Conservation (phyloP, 2,888 invertebrate species). For the Xestia sexstrigata region DNA sequence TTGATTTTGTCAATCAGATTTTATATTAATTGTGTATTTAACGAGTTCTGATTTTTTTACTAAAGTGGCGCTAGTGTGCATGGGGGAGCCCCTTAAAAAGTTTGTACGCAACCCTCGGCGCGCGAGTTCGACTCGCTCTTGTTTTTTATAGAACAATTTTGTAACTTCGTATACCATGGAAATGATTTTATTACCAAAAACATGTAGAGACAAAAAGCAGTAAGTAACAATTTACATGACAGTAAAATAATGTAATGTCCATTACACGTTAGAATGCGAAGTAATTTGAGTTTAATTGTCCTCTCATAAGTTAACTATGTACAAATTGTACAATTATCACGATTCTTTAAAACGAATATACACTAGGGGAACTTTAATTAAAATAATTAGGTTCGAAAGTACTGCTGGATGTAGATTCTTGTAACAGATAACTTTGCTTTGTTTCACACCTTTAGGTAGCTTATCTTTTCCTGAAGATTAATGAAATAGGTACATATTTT, state of each 20-base stretch:
- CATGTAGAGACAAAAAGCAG: background rate
- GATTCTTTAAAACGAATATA: constrained; percentile 59
- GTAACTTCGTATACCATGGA: background rate
- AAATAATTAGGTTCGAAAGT: constrained; percentile 31
- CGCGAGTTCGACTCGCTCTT: too few relatives aligned
- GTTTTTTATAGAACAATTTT: background rate
- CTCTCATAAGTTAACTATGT: constrained; percentile 63
- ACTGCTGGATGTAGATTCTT: background rate
- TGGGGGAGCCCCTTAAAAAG: too few relatives aligned
- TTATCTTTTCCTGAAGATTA: too few relatives aligned
- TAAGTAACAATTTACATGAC: constrained; percentile 18
- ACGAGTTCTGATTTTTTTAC: too few relatives aligned
- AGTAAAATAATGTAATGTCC: constrained; percentile 48
- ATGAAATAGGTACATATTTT: too few relatives aligned
- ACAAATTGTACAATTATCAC: constrained; percentile 63
- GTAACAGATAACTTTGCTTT: background rate
- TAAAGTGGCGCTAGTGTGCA: too few relatives aligned
- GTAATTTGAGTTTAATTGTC: constrained; percentile 56
- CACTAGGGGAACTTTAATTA: constrained; percentile 37
- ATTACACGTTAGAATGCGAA: constrained; percentile 59
- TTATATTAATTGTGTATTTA: too few relatives aligned
- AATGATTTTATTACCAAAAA: background rate
- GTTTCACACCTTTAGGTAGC: background rate
- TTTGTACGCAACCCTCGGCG: too few relatives aligned
- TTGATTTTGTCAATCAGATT: too few relatives aligned